These are phyloP conservation scores for Phalangium opilio DNA, from an alignment of 2,888 invertebrate genomes.

Conservation along the genomic window DNA sequence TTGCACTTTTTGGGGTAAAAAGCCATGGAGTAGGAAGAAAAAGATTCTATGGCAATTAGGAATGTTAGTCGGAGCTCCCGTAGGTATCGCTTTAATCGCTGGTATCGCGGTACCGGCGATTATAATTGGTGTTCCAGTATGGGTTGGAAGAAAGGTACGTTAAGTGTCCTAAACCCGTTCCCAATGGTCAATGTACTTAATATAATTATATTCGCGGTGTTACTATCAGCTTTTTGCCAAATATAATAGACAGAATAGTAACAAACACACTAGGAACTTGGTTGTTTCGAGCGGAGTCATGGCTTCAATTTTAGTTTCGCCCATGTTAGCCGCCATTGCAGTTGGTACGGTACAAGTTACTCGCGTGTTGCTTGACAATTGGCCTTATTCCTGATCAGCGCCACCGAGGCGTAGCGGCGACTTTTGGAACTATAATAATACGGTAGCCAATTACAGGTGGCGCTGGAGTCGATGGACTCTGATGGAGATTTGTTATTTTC, in stretches of 20 bases:
- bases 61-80: constrained; percentile 86
- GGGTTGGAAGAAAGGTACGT: constrained; percentile 67
- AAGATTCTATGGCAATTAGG: constrained; percentile 93
- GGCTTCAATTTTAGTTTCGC: constrained; percentile 41
- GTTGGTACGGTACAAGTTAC: constrained; percentile 37
- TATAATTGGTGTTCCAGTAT: constrained; percentile 75
- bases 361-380: too few species aligned
- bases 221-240: constrained; percentile 3
- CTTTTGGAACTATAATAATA: too few species aligned
- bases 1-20: constrained; percentile 94
- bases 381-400: too few species aligned
- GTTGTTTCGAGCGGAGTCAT: constrained; percentile 69
- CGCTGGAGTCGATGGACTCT: too few species aligned
- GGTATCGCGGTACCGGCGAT: constrained; percentile 93
- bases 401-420: too few species aligned
- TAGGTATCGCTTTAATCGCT: constrained; percentile 86
- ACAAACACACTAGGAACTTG: constrained; percentile 56
- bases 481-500: too few species aligned
- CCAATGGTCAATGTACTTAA: too few species aligned
- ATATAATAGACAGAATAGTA: constrained; percentile 14
- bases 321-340: constrained; percentile 37
- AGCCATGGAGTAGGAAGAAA: constrained; percentile 96
- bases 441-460: too few species aligned
- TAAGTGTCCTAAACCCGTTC: neutral
- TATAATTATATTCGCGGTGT: neutral